Base-by-base conservation (phyloP, 2,113 vertebrate species). In the Morone saxatilis region DNA sequence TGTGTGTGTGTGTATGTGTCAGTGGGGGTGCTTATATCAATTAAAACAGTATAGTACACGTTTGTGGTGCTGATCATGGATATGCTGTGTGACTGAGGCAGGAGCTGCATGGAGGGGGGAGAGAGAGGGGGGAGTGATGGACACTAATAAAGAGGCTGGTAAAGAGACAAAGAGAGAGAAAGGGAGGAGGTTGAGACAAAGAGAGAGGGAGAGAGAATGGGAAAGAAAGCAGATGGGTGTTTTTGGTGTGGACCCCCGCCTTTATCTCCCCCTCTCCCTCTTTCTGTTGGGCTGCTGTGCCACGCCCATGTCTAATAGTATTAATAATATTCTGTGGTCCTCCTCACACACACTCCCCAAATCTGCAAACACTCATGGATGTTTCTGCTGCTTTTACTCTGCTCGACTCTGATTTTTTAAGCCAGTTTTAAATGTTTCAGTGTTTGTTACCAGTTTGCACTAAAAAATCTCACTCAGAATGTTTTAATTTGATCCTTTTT, bases 161-260 rank as follows among this genome's bases (percentile, higher is more conserved):
- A n/a, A 60, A 80, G 86, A 81, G 87, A 92, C 83, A 92, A 89
- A 86, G 88, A 68, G 56, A 74, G 53, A 81, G 71, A 67, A 75
- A 7, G 73, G 81, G 85, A 87, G 81, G 91, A 90, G 81, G 69
- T 38, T 70, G 78, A 89, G 84, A 91, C 87, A 91, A 86, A 91
- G 83, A 71, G 66, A 51, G 56, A 80, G 61, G 40, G 76, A 80
- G 69, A 88, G 83, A 91, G 81, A 91, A 89, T 91, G 90, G 88
- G 88, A 94, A 89, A 86, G 86, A 91, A 89, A 84, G 77, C 91
- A 93, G 91, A 90, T 92, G 89, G 91, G 84, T 89, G 90, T 71
- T 88, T 89, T 87, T 83, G 73, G 76, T 88, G 68, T 65, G 63
- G 50, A 69, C 31, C 83, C 62, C 61, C 31, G 36, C 50, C 53